Percentiles rank a stretch among this genome's conserved stretches.
Evolutionary conservation across 2,888 invertebrate genomes (phyloP).

Genomic region (Watsonalla binaria): DNA sequence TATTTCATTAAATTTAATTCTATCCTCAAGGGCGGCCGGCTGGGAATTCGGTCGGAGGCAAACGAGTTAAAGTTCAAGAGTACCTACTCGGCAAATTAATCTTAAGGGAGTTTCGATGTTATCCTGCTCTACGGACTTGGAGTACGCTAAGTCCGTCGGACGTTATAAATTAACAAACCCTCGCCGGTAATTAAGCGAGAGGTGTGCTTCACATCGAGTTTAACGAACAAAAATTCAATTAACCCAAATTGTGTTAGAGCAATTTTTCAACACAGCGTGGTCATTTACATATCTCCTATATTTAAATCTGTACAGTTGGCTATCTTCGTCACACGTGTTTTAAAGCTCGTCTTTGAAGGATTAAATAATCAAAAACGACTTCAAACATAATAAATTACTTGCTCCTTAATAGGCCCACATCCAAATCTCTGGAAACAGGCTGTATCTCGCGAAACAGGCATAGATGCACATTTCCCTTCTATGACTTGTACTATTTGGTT

Average conservation of each 20-base stretch:
- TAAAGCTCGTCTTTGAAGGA: slow-evolving; percentile 26
- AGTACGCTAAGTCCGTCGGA: slow-evolving; percentile 62
- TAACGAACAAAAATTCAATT: slow-evolving; percentile 73
- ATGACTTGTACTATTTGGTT: too few relatives aligned
- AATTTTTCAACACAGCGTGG: slow-evolving; percentile 51
- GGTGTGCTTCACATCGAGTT: slow-evolving; percentile 67
- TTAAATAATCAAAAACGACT: slow-evolving; percentile 30
- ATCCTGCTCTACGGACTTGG: slow-evolving; percentile 58
- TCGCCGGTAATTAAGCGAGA: slow-evolving; percentile 67
- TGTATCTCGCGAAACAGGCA: too few relatives aligned
- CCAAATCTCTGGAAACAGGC: too few relatives aligned
- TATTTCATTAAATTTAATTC: slow-evolving; percentile 76
- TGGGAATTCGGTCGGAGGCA: slow-evolving; percentile 71
- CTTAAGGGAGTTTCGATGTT: slow-evolving; percentile 76
- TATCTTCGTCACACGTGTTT: slow-evolving; percentile 21
- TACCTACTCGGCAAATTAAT: slow-evolving; percentile 72
- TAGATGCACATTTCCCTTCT: too few relatives aligned
- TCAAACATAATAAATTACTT: slow-evolving; percentile 33
- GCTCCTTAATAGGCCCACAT: slow-evolving; percentile 9
- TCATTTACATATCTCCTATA: slow-evolving; percentile 56
- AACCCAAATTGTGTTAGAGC: slow-evolving; percentile 61
- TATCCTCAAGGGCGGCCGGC: slow-evolving; percentile 60
- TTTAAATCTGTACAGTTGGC: slow-evolving; percentile 41
- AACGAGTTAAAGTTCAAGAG: slow-evolving; percentile 75
- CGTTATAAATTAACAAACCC: slow-evolving; percentile 75